phyloP scores from a whole-genome alignment of 2,888 invertebrate species.

The Strigamia transsilvanica region DNA sequence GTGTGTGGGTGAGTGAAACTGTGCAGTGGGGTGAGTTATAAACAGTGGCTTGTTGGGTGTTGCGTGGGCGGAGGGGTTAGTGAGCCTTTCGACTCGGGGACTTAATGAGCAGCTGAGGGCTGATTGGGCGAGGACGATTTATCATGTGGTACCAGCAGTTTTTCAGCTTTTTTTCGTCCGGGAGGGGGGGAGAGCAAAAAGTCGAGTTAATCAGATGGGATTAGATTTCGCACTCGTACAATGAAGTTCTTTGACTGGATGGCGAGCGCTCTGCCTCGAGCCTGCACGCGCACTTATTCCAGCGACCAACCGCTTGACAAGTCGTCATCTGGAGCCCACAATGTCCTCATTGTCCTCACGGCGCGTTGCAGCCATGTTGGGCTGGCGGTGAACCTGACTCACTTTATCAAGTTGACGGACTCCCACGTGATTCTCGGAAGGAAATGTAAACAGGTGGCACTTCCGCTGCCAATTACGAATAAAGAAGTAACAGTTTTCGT shows the following conservation, averaged over 20 bases:
- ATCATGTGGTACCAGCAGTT: background rate
- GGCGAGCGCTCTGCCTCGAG: constrained; percentile 15
- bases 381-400: background rate
- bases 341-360: background rate
- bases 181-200: background rate
- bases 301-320: background rate
- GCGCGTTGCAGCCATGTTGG: constrained; percentile 1
- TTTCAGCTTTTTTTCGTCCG: background rate
- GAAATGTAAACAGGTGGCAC: background rate
- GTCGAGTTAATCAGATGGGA: constrained; percentile 8
- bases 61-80: constrained; percentile 15
- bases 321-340: background rate
- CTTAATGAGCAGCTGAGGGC: constrained; percentile 4
- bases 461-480: background rate
- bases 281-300: constrained; percentile 10
- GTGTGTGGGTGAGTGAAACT: constrained; percentile 11
- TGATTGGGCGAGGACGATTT: background rate
- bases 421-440: background rate
- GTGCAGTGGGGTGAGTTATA: background rate
- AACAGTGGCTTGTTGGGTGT: constrained; percentile 10
- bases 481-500: background rate
- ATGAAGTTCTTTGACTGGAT: background rate
- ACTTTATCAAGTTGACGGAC: background rate
- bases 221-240: background rate
- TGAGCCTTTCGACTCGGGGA: background rate